A percentile compares a stretch with the other conserved stretches of the same genome.
These are phyloP conservation scores for Sarcoramphus papa DNA, from an alignment of 2,797 vertebrate species.

Conservation along the genomic window DNA sequence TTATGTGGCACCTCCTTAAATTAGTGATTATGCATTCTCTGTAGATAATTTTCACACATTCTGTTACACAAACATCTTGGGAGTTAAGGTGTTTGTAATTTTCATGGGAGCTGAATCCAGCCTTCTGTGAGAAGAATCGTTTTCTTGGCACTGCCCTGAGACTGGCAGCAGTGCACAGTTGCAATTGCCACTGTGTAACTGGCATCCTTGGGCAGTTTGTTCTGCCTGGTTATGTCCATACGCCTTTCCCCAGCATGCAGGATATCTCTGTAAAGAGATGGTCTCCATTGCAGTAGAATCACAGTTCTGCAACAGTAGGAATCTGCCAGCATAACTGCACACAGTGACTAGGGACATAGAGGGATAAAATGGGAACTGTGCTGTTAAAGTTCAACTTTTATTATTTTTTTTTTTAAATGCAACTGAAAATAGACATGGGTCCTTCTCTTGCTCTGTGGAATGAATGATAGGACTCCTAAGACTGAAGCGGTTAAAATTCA, in stretches of 20 bases:
- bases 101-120: neutral
- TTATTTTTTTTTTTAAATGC: neutral
- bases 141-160: neutral
- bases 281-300: neutral
- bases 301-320: rapidly evolving
- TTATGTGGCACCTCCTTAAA: neutral
- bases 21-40: neutral
- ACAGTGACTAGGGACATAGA: rapidly evolving
- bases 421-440: neutral
- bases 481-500: neutral
- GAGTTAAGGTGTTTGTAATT: neutral
- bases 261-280: neutral
- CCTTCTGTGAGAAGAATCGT: neutral
- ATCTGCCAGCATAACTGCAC: neutral
- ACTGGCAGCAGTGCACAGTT: neutral
- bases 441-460: neutral
- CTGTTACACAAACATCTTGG: neutral
- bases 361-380: neutral
- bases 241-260: neutral
- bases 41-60: neutral
- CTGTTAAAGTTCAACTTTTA: neutral
- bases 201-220: neutral
- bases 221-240: neutral
- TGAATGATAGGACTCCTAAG: neutral
- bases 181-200: neutral